Evolutionary conservation across 2,797 vertebrate species (phyloP).

Genomic region (Aeoliscus strigatus): DNA sequence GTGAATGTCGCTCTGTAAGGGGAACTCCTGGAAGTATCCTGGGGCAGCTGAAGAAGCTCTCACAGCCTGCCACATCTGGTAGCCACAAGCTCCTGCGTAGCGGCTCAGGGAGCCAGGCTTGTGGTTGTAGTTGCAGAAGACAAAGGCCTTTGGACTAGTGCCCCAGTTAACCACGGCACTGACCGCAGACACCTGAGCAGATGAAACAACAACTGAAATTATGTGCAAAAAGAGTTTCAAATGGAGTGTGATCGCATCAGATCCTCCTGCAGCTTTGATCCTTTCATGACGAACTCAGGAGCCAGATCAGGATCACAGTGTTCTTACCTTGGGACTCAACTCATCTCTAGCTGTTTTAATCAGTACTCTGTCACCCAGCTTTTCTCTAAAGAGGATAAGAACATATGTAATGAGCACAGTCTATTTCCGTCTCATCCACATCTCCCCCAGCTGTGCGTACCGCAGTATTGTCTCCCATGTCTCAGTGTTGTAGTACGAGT

Average conservation of each 20-base stretch:
- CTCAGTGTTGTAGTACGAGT: conserved; percentile 75
- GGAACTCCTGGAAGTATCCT: conserved; percentile 76
- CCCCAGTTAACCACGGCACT: conserved; percentile 78
- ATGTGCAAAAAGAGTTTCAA: too few species aligned
- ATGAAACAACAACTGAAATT: too few species aligned
- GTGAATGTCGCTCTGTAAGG: conserved; percentile 73
- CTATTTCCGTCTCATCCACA: neutral
- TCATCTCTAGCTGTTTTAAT: conserved; percentile 71
- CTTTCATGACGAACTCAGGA: neutral
- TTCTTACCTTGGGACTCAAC: conserved; percentile 69
- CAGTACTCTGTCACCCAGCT: conserved; percentile 64
- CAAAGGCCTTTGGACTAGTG: conserved; percentile 71
- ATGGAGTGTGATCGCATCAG: too few species aligned
- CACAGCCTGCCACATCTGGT: conserved; percentile 75
- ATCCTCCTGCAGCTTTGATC: too few species aligned
- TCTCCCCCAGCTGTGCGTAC: conserved; percentile 30
- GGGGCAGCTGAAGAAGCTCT: conserved; percentile 76
- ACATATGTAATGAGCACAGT: conserved; percentile 2
- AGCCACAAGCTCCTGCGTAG: conserved; percentile 67
- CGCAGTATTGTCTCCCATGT: conserved; percentile 73
- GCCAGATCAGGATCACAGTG: neutral
- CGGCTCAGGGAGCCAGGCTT: conserved; percentile 67
- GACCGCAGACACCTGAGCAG: conserved; percentile 71
- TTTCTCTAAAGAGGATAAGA: conserved; percentile 57
- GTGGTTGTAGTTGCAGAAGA: conserved; percentile 78